These are phyloP conservation scores for Hoplias malabaricus DNA, from an alignment of 2,113 vertebrate genomes.

Conservation along the genomic window DNA sequence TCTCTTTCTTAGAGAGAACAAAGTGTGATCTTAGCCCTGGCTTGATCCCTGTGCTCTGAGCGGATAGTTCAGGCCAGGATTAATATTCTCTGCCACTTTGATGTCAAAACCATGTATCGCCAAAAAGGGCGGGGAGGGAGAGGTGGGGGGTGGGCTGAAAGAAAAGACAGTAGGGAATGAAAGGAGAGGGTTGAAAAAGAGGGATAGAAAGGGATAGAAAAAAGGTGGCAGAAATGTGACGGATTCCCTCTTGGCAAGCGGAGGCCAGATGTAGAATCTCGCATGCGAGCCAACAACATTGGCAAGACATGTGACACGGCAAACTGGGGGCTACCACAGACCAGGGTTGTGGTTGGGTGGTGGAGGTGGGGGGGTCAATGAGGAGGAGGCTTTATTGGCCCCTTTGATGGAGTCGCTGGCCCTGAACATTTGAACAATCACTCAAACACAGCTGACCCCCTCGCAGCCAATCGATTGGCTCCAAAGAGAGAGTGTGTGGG, in stretches of 20 bases:
- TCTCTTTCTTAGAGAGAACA: conserved; percentile 41
- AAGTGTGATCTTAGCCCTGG: conserved; percentile 48
- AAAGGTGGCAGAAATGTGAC: conserved; percentile 71
- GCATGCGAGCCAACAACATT: conserved; percentile 55
- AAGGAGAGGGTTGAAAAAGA: conserved; percentile 27
- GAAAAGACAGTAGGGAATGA: conserved; percentile 42
- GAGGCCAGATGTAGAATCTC: conserved; percentile 72
- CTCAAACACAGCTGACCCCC: conserved; percentile 72
- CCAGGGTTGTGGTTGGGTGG: conserved; percentile 44
- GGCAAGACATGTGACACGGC: conserved; percentile 57
- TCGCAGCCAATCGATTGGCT: conserved; percentile 71
- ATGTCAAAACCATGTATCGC: conserved; percentile 69
- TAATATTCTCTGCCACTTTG: conserved; percentile 71
- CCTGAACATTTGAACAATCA: conserved; percentile 71
- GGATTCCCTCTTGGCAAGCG: conserved; percentile 69
- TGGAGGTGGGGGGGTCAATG: conserved; percentile 65
- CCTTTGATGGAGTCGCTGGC: conserved; percentile 61
- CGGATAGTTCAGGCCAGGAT: conserved; percentile 60
- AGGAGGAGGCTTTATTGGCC: conserved; percentile 59
- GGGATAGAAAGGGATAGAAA: conserved; percentile 35
- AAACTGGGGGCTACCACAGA: conserved; percentile 58
- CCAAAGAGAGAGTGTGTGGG: conserved; percentile 44
- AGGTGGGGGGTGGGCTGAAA: conserved; percentile 14
- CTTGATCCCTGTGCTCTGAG: conserved; percentile 50
- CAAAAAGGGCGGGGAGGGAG: conserved; percentile 51